A percentile compares a stretch with the other conserved stretches of the same genome.
phyloP scores from a whole-genome alignment of 2,113 vertebrate genomes.

The Ageneiosus marmoratus region DNA sequence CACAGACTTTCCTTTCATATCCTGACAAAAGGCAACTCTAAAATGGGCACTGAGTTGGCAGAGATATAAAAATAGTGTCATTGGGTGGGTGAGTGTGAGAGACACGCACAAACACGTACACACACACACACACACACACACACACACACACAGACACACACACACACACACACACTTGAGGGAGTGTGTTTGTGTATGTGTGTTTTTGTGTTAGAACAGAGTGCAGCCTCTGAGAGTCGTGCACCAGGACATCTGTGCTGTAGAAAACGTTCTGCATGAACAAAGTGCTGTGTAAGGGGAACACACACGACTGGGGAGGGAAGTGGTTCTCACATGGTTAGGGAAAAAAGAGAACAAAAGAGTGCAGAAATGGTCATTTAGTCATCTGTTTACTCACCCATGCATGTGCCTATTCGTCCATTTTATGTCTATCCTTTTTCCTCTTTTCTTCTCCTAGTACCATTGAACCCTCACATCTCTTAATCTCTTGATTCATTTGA shows the following conservation, averaged over 20 bases:
- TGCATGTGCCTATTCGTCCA: not conserved
- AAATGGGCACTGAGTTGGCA: slow-evolving; percentile 48
- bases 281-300: slow-evolving; percentile 43
- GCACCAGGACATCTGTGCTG: slow-evolving; percentile 45
- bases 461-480: not conserved
- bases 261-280: slow-evolving; percentile 38
- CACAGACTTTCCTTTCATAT: slow-evolving; percentile 21
- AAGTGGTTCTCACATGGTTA: slow-evolving; percentile 26
- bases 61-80: slow-evolving; percentile 46
- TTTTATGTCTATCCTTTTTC: not conserved
- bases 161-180: slow-evolving; percentile 1
- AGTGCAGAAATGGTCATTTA: slow-evolving; percentile 12
- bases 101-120: slow-evolving; percentile 29
- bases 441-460: not conserved
- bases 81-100: slow-evolving; percentile 48
- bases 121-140: not conserved
- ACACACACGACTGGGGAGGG: slow-evolving; percentile 20
- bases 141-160: slow-evolving; percentile 4
- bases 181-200: slow-evolving; percentile 21
- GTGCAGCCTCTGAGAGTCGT: slow-evolving; percentile 36
- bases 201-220: slow-evolving; percentile 40
- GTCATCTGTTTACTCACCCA: slow-evolving; percentile 25
- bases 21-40: slow-evolving; percentile 43
- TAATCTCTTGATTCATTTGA: not conserved
- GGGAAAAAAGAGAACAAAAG: slow-evolving; percentile 10